Conservation (phyloP, 2,888 invertebrate genomes). For the Euproctis similis region DNA sequence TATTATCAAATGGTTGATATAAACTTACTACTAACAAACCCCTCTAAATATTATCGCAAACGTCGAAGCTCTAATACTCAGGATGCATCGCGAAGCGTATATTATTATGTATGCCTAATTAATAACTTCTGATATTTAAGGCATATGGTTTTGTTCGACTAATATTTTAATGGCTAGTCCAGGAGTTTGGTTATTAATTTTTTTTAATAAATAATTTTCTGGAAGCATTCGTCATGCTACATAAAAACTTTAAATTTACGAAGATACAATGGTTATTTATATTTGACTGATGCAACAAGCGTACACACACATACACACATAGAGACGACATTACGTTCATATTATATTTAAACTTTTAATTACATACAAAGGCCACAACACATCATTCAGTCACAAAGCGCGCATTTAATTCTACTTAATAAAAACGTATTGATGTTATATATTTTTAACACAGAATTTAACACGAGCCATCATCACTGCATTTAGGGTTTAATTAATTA, state of each 20-base stretch:
- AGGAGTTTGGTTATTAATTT: conserved; percentile 44
- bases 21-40: conserved; percentile 68
- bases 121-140: conserved; percentile 47
- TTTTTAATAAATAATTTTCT: conserved; percentile 56
- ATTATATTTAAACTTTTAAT: conserved; percentile 46
- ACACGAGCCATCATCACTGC: conserved; percentile 31
- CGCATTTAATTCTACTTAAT: conserved; percentile 48
- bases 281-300: conserved; percentile 65
- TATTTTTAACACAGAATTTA: conserved; percentile 27
- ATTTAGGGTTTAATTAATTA: conserved; percentile 22
- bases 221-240: conserved; percentile 58
- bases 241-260: conserved; percentile 42
- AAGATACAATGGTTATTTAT: conserved; percentile 46
- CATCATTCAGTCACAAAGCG: conserved; percentile 76
- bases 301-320: conserved; percentile 58
- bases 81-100: conserved; percentile 46
- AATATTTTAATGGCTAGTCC: conserved; percentile 53
- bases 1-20: conserved; percentile 69
- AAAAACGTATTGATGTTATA: conserved; percentile 49
- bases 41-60: conserved; percentile 41
- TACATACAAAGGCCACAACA: conserved; percentile 75
- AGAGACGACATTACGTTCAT: too few relatives aligned
- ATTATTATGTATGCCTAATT: conserved; percentile 15
- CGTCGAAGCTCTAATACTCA: conserved; percentile 40
- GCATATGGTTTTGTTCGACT: conserved; percentile 51